Base-by-base conservation (phyloP, 2,797 vertebrate species). In the Sardinella longiceps region DNA sequence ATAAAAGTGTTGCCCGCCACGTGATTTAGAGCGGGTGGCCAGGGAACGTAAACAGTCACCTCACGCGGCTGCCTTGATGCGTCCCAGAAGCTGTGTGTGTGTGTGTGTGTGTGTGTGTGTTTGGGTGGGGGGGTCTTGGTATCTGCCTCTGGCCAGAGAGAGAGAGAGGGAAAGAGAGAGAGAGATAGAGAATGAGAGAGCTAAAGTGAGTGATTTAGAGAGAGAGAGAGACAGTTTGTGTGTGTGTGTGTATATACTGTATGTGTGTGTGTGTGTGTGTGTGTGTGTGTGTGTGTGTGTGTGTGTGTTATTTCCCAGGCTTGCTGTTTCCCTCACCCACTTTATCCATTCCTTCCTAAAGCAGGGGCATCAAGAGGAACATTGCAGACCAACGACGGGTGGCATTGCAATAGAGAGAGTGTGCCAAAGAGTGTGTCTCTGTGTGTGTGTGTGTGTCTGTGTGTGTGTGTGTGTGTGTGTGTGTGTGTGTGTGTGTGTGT, bases 1-100 rank as follows among this genome's bases (percentile, higher is more conserved):
- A 77, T 77, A 43, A 77, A 43, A 39, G 70, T 23, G 15, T 9
- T 77, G 33, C 6, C 14, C 18, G 37, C 70, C 70, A 43, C 70
- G 70, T 77, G 70, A 77, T 77, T 37, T 33, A 43, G 70, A 14
- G 56, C 7, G n/a, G 56, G 56, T 25, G 63, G 12, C 12, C 12
- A 15, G 63, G 63, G 70, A 77, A 77, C 70, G 70, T 77, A 77
- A 77, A 77, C 70, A 77, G 33, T 43, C 70, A 50, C 63, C 39
- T 25, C 50, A 20, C 77, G 5, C 84, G 50, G 15, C 60, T n/a
- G 53, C 37, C 3, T 37, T 77, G 70, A 77, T 77, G 70, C 6
- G 33, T 77, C 70, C 70, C 70, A 39, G 70, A 77, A 37, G 70
- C 33, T 33, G 56, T 1, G n/a, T 23, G 23, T 7, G n/a, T n/a